Base-by-base conservation (phyloP, 1,140 invertebrate genomes). In the Brachionus rotundiformis region DNA sequence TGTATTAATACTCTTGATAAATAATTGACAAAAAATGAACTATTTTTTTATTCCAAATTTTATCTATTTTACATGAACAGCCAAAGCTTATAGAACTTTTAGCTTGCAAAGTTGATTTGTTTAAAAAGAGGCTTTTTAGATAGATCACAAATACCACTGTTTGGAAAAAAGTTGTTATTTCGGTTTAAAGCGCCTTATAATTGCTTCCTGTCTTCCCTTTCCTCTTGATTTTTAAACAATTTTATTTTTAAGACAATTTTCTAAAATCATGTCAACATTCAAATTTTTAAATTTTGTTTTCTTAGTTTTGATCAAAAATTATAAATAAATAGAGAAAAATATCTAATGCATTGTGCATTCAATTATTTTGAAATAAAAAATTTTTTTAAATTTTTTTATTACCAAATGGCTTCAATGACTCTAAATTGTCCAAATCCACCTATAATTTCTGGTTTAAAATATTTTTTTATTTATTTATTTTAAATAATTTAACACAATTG, bases 231-330 rank as follows among this genome's bases (percentile, higher is more conserved):
- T n/a, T n/a, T n/a, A 54, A 54, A 19, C 8, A 59, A 59, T 23
- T 23, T 59, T 13, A 8, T 59, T 59, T 59, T 59, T n/a, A 59
- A 59, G 25, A 59, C 54, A 59, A 59, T n/a, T 59, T 59, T 3
- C 10, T 0, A 11, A 41, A 41, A 41, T 41, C 39, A 13, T 41
- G 39, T 13, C 39, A 11, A 41, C 3, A 59, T 23, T 23, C n/a
- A n/a, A n/a, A n/a, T n/a, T n/a, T n/a, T 59, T n/a, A 59, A 59
- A 23, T 59, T n/a, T 59, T 59, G 54, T 59, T 16, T n/a, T 59
- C 16, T 59, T 59, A 16, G 54, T 23, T 59, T 59, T 59, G 54
- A 23, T 23, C 3, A 59, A 23, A 1, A 59, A 25, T 23, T 25
- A 4, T 23, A 59, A 23, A 59, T 6, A 59, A 59, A 23, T 59